phyloP scores from a whole-genome alignment of 2,797 vertebrate species.

The Orestias chungarensis region DNA sequence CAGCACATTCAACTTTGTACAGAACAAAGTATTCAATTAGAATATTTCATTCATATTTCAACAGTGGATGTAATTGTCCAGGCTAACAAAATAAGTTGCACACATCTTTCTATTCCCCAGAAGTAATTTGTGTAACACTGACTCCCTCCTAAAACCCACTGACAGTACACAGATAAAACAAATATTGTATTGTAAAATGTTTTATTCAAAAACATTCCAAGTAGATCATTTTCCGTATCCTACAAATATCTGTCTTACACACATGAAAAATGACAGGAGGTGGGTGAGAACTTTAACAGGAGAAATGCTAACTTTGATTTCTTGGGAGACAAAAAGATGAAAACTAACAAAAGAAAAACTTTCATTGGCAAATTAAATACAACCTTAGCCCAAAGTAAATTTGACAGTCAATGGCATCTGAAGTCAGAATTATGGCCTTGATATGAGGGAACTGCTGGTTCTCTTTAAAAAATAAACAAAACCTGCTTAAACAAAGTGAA shows the following conservation, averaged over 20 bases:
- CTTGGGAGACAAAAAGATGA: slow-evolving; percentile 16
- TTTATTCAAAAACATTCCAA: slow-evolving; percentile 74
- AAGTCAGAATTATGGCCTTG: slow-evolving; percentile 20
- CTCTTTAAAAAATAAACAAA: slow-evolving; percentile 44
- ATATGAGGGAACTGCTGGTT: slow-evolving; percentile 32
- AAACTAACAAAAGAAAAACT: slow-evolving; percentile 16
- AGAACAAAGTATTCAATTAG: too few species aligned
- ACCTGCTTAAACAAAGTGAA: slow-evolving; percentile 4
- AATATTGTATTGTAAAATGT: slow-evolving; percentile 65
- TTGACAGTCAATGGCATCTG: slow-evolving; percentile 15
- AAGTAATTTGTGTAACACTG: background rate
- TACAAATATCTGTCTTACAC: slow-evolving; percentile 67
- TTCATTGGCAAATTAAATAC: slow-evolving; percentile 56
- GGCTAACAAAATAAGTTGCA: too few species aligned
- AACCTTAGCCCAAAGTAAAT: slow-evolving; percentile 12
- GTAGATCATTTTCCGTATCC: slow-evolving; percentile 66
- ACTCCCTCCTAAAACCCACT: background rate
- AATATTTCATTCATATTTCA: too few species aligned
- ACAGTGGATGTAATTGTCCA: background rate
- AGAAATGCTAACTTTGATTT: slow-evolving; percentile 37
- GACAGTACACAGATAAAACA: background rate
- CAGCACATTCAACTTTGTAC: too few species aligned
- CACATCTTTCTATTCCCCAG: background rate
- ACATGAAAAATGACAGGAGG: slow-evolving; percentile 45
- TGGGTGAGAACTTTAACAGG: slow-evolving; percentile 51